A percentile compares a stretch with the other conserved stretches of the same genome.
Conservation (phyloP, 1,140 invertebrate genomes). For the Holotrichia oblita region DNA sequence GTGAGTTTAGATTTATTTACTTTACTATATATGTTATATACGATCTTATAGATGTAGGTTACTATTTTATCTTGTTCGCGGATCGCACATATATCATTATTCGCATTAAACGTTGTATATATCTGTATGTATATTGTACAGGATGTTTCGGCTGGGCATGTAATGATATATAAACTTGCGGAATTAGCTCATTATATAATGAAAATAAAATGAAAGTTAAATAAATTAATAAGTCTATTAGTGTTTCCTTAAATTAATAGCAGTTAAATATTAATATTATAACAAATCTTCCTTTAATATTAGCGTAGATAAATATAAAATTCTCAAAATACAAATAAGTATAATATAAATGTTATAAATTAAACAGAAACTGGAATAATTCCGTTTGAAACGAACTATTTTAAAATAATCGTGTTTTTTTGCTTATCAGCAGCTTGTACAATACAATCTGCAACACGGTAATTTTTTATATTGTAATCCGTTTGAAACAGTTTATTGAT, state of each 20-base stretch:
- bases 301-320: background rate
- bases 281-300: slow-evolving; percentile 6
- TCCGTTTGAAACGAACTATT: background rate
- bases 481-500: no score
- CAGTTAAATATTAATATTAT: background rate
- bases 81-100: background rate
- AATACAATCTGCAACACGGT: no score
- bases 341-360: background rate
- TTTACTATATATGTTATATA: background rate
- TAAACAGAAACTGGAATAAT: background rate
- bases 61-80: background rate
- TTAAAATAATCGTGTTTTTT: no score
- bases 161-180: background rate
- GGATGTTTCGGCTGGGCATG: slow-evolving; percentile 7
- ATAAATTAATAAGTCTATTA: background rate
- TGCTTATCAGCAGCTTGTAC: no score
- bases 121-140: background rate
- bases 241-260: background rate
- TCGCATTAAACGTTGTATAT: background rate
- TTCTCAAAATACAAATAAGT: background rate
- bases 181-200: slow-evolving; percentile 8
- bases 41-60: slow-evolving; percentile 28
- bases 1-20: slow-evolving; percentile 30
- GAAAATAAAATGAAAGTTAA: slow-evolving; percentile 18
- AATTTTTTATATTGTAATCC: no score